Conservation (phyloP, 2,888 invertebrate species). For the Aricia artaxerxes region DNA sequence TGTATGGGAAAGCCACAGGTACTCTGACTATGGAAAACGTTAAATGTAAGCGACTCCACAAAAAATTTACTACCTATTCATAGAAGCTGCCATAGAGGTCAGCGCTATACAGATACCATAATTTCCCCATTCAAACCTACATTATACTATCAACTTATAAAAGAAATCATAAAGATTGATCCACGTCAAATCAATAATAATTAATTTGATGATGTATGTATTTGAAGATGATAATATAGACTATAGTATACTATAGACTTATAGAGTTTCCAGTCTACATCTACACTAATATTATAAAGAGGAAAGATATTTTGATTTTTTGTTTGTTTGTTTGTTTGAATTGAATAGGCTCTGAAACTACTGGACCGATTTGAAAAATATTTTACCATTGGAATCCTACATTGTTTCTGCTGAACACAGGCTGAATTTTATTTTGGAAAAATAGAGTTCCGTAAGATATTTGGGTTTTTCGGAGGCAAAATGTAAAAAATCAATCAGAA, state of each 20-base stretch:
- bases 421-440: too few species aligned
- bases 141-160: neutral
- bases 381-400: too few species aligned
- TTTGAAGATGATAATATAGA: neutral
- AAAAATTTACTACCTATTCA: constrained; percentile 18
- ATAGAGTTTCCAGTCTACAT: neutral
- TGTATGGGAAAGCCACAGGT: neutral
- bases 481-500: too few species aligned
- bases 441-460: too few species aligned
- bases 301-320: too few species aligned
- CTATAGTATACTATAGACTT: too few species aligned
- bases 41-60: neutral
- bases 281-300: too few species aligned
- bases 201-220: neutral
- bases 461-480: too few species aligned
- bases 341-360: too few species aligned
- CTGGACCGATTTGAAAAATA: too few species aligned
- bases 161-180: constrained; percentile 5
- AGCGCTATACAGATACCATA: neutral
- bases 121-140: constrained; percentile 12
- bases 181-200: constrained; percentile 19
- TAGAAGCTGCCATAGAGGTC: neutral
- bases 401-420: too few species aligned
- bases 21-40: neutral
- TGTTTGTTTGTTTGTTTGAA: too few species aligned